Evolutionary conservation across 2,113 vertebrate genomes (phyloP), one percentile per base, ranked within the genome.

Genomic region (Gobio gobio): DNA sequence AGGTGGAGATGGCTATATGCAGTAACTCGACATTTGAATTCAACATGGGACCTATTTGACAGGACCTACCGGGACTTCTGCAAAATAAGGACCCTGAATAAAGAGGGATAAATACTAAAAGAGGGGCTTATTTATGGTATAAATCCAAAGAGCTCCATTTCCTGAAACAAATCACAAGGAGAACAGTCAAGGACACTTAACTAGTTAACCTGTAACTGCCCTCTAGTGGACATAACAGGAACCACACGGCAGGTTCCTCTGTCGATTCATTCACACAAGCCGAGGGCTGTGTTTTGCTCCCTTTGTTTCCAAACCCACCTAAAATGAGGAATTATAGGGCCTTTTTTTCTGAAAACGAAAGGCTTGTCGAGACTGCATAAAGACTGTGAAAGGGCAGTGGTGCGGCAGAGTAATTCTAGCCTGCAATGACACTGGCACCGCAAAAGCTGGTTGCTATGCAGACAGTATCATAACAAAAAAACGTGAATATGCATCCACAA

Each of bases 391-490:
- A 33, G 82, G 75, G 18, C 78, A 73, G 79, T 40, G 72, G 74
- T 26, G 76, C 72, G 22, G n/a, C 56, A 56, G 47, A 61, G 63
- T 86, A 81, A 85, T 85, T 43, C 72, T 43, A 51, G 29, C 56
- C 83, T 74, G 47, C 36, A 20, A 59, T 80, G 77, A 63, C 47
- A 78, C 22, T 10, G 26, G 24, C 49, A 77, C 59, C 70, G 33
- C 59, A 76, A 78, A 68, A 49, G 61, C 83, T 36, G 68, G 90
- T 90, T 87, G 84, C 87, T 86, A 89, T 78, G 90, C 84, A 77
- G 70, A 77, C 47, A 33, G 40, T 68, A 79, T 87, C 81, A 79
- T 81, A 87, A 89, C 63, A 90, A 83, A 86, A 58, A 88, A 79
- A 54, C 20, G n/a, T 29, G 16, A 82, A 82, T 56, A 88, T 72